Evolutionary conservation across 2,797 vertebrate genomes (phyloP).

Genomic region (Balearica regulorum): DNA sequence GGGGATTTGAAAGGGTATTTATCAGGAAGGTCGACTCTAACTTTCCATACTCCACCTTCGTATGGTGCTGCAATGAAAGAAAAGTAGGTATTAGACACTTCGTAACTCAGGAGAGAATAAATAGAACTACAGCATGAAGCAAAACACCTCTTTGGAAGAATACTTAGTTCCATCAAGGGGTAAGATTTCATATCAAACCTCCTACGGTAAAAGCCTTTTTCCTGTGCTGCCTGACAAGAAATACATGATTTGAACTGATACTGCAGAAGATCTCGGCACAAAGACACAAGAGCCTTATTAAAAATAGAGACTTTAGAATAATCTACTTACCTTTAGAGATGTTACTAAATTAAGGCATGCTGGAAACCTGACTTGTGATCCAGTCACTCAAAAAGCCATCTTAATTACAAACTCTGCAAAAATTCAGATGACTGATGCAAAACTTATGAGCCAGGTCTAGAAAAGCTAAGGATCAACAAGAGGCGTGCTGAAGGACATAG

Average conservation of each 20-base stretch:
- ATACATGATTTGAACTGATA: not conserved
- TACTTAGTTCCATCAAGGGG: not conserved
- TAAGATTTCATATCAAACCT: not conserved
- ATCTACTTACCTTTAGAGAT: not conserved
- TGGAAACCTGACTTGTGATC: not conserved
- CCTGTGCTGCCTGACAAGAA: not conserved
- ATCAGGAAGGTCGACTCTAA: constrained; percentile 96
- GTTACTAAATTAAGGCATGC: not conserved
- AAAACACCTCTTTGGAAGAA: not conserved
- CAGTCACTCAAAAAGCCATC: not conserved
- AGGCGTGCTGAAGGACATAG: not conserved
- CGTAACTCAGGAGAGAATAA: not conserved
- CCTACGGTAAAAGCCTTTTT: not conserved
- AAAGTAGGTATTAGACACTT: not conserved
- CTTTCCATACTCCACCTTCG: constrained; percentile 97
- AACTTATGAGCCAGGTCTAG: not conserved
- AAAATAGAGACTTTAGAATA: not conserved
- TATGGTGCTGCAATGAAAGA: constrained; percentile 82
- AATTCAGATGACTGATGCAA: not conserved
- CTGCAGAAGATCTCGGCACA: not conserved
- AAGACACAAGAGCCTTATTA: not conserved
- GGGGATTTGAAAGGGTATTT: constrained; percentile 99
- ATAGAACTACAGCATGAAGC: not conserved
- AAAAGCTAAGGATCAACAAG: not conserved
- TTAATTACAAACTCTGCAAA: not conserved